These are phyloP conservation scores for Scleropages formosus DNA, from an alignment of 2,797 vertebrate genomes.

Conservation along the genomic window DNA sequence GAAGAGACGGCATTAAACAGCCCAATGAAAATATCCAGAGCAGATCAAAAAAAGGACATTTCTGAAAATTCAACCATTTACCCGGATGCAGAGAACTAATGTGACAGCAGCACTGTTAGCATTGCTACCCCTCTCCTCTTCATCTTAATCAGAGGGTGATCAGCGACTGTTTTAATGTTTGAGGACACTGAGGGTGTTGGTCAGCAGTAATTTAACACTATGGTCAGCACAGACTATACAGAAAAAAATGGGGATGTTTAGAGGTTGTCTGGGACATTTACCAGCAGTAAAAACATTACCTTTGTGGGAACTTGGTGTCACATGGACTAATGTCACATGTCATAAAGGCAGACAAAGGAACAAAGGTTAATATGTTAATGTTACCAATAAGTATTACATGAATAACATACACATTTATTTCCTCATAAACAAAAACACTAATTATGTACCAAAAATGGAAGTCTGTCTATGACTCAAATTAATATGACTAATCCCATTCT, in stretches of 20 bases:
- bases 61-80: too few species aligned
- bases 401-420: background rate
- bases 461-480: too few species aligned
- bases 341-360: background rate
- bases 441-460: background rate
- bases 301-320: background rate
- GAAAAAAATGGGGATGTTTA: slow-evolving; percentile 2
- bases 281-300: slow-evolving; percentile 10
- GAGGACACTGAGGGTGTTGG: background rate
- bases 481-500: too few species aligned
- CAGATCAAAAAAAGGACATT: too few species aligned
- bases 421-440: background rate
- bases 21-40: too few species aligned
- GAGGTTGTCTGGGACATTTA: background rate
- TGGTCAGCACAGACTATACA: slow-evolving; percentile 11
- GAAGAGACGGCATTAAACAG: too few species aligned
- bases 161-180: background rate
- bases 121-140: background rate
- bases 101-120: too few species aligned
- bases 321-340: background rate
- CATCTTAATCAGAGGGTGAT: background rate
- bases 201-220: slow-evolving; percentile 17
- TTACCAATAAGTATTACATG: background rate
- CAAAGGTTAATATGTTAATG: background rate
- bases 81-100: too few species aligned